These are phyloP conservation scores for Beaufortia kweichowensis DNA, from an alignment of 2,113 vertebrate species.

Conservation along the genomic window DNA sequence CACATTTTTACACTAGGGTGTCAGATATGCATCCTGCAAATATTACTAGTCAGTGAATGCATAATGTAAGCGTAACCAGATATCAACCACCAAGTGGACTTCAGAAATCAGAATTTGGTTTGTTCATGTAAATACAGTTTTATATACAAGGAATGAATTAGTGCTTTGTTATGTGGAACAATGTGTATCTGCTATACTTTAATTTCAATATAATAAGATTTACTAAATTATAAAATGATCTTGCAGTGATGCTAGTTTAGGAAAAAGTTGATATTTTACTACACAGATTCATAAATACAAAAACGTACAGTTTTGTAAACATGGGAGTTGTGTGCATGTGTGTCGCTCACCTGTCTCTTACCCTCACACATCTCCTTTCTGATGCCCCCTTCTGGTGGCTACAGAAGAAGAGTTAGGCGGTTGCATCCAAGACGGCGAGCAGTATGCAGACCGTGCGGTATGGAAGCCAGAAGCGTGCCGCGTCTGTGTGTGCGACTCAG, in stretches of 20 bases:
- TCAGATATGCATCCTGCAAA: constrained; percentile 33
- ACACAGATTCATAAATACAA: neutral
- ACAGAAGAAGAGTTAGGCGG: constrained; percentile 80
- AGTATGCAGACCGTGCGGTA: constrained; percentile 92
- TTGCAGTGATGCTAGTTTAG: neutral
- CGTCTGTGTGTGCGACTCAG: constrained; percentile 96
- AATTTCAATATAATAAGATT: neutral
- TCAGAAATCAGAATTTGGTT: neutral
- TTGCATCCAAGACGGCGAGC: constrained; percentile 88
- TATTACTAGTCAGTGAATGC: constrained; percentile 10
- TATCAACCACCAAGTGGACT: neutral
- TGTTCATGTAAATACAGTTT: neutral
- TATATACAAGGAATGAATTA: neutral
- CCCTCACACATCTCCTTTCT: constrained; percentile 38
- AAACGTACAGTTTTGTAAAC: neutral
- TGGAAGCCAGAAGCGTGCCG: constrained; percentile 94
- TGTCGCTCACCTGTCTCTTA: constrained; percentile 51
- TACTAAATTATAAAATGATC: neutral
- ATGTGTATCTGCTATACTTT: neutral
- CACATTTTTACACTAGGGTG: constrained; percentile 42
- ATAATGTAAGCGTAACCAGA: constrained; percentile 34
- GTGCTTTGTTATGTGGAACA: neutral
- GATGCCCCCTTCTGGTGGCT: constrained; percentile 65
- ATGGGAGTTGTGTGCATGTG: constrained; percentile 1
- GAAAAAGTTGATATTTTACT: neutral